Conservation (phyloP, 2,888 invertebrate species). For the Kuschelorhynchus macadamiae region DNA sequence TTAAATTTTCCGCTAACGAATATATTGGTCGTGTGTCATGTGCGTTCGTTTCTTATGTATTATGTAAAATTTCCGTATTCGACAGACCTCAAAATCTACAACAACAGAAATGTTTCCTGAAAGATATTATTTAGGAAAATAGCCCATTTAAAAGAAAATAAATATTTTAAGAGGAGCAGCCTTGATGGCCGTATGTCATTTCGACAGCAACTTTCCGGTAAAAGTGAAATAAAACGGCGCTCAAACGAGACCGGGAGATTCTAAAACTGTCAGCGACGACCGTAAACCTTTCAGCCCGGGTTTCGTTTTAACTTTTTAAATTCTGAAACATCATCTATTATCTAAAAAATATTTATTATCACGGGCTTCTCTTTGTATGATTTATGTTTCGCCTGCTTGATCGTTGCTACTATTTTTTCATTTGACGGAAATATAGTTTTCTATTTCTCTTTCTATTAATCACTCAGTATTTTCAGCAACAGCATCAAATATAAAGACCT, state of each 20-base stretch:
- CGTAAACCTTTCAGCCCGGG: slow-evolving; percentile 68
- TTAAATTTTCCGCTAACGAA: no score
- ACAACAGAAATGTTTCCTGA: no score
- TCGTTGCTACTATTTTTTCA: not conserved
- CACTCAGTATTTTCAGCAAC: no score
- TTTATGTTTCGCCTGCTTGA: slow-evolving; percentile 29
- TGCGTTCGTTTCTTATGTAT: no score
- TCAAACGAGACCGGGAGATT: slow-evolving; percentile 63
- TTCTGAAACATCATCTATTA: slow-evolving; percentile 59
- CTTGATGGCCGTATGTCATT: slow-evolving; percentile 47
- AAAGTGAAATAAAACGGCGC: slow-evolving; percentile 61
- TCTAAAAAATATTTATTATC: slow-evolving; percentile 56
- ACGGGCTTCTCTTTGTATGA: slow-evolving; percentile 19
- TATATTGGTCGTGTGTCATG: no score
- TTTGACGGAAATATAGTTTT: slow-evolving; percentile 12
- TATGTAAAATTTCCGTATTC: no score
- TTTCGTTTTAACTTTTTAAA: slow-evolving; percentile 66
- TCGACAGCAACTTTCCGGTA: slow-evolving; percentile 52
- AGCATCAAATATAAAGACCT: no score
- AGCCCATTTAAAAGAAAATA: slow-evolving; percentile 41
- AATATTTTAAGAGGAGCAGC: slow-evolving; percentile 39
- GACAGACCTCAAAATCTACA: no score
- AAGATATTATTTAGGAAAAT: slow-evolving; percentile 23
- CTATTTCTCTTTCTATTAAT: slow-evolving; percentile 18
- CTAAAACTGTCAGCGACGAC: slow-evolving; percentile 69